Base-by-base conservation (phyloP, 2,113 vertebrate genomes). In the Brachyhypopomus occidentalis region DNA sequence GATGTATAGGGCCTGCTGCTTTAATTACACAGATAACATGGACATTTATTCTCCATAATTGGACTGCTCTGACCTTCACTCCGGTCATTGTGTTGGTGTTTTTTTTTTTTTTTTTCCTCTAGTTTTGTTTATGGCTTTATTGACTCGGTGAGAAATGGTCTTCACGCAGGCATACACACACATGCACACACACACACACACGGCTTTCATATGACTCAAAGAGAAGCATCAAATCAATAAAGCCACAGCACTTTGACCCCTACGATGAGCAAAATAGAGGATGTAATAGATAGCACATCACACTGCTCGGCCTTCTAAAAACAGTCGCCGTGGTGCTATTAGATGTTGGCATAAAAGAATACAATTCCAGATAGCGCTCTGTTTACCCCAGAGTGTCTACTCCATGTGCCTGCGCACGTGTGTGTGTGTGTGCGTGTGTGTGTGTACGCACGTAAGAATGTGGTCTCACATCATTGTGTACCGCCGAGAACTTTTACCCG, bases 1-100 rank as follows among this genome's bases (percentile, higher is more conserved):
- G 72, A 66, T 56, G 48, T 79, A 52, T 52, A n/a, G 16, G 19
- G 72, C 41, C 41, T 34, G 67, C 11, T 63, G 27, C 23, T 85
- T 85, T 85, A 82, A 85, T 85, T 79, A 82, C 63, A 71, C 27
- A 25, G 38, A 75, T 79, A 75, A 78, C 80, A 75, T 52, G 80
- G 38, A 78, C 75, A 82, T 85, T 82, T 76, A 79, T 79, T 83
- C 23, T 30, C 59, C 38, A 30, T 82, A 82, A 85, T 79, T 82
- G 76, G 77, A 79, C 58, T 19, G 25, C 64, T 70, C 38, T 66
- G 80, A 82, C 73, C 84, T 85, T 85, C 69, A 79, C 38, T 45
- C 75, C 14, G 71, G 78, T 84, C 78, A 60, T 11, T 19, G 2
- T 73, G 48, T 78, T 66, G 59, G 17, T 2, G 3, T 1, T 9